Base-by-base conservation (phyloP, 2,113 vertebrate genomes). In the Callionymus lyra region DNA sequence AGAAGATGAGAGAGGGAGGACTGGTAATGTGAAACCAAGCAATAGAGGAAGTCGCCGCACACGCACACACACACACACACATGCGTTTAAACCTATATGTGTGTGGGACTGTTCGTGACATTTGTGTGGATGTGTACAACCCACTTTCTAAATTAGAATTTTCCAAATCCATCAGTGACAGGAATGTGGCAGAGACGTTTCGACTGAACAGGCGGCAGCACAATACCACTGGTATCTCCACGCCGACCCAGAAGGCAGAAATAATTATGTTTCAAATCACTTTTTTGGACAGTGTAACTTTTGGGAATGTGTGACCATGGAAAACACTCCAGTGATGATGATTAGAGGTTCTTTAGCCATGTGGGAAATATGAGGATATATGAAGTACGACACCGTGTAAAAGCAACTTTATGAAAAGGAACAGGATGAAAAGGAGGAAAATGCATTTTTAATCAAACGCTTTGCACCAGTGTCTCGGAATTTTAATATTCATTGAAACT, bases 1-100 rank as follows among this genome's bases (percentile, higher is more conserved):
- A 44, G 53, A 48, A 47, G 34, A 59, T 18, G 6, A 45, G 59
- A 41, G 67, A 69, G 60, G 63, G 31, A 67, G 54, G 61, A 56
- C 49, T 64, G 59, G 78, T 51, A 79, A 77, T 61, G 41, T 41
- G 61, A 80, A 74, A 79, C 74, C 71, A 19, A 47, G 56, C 45
- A 54, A 49, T 56, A 69, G 58, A 72, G 58, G 71, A 71, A 73
- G 65, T 72, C 35, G 34, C 4, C 9, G 15, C 8, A 15, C 35
- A 37, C 34, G 11, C 53, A 34, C 65, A 56, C 54, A 56, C 62
- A 55, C 50, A 59, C 52, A 46, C 68, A 59, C 50, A 53, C 60
- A 67, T 55, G 54, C 42, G 50, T 61, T 62, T 38, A 47, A 42
- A 46, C 43, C 41, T 33, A 17, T 41, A 9, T 31, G 44, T 38